Conservation (phyloP, 2,888 invertebrate genomes). For the Chrysina gloriosa region DNA sequence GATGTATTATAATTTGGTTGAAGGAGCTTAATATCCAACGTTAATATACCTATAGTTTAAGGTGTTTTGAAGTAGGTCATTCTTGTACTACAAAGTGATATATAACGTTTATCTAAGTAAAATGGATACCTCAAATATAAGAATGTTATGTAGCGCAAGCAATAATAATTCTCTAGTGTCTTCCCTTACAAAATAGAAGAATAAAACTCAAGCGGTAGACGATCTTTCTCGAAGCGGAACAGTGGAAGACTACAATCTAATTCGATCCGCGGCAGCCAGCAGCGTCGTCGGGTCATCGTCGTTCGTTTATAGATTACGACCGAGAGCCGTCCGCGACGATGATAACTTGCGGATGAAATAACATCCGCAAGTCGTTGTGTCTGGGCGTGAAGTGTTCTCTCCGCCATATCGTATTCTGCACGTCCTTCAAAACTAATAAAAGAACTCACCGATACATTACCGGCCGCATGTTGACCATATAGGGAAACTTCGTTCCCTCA, state of each 20-base stretch:
- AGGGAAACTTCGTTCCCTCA: slow-evolving; percentile 14
- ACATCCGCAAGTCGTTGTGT: slow-evolving; percentile 44
- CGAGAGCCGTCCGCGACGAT: slow-evolving; percentile 30
- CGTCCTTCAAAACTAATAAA: slow-evolving; percentile 55
- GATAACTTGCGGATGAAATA: slow-evolving; percentile 44
- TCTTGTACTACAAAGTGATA: background rate
- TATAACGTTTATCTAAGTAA: slow-evolving; percentile 1
- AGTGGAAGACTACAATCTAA: slow-evolving; percentile 33
- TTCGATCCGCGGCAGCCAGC: slow-evolving; percentile 36
- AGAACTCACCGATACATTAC: slow-evolving; percentile 46
- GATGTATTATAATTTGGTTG: too few relatives aligned
- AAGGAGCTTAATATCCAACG: too few relatives aligned
- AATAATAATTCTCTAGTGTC: slow-evolving; percentile 16
- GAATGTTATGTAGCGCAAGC: slow-evolving; percentile 4
- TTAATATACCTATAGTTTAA: too few relatives aligned
- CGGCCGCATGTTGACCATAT: slow-evolving; percentile 26
- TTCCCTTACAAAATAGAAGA: slow-evolving; percentile 10
- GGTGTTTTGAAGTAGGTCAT: background rate
- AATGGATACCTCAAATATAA: background rate
- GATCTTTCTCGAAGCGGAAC: background rate
- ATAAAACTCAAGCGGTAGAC: slow-evolving; percentile 16
- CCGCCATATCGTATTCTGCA: slow-evolving; percentile 47
- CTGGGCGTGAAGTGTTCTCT: slow-evolving; percentile 34
- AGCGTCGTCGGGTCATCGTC: slow-evolving; percentile 24
- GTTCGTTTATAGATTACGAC: slow-evolving; percentile 41